These are phyloP conservation scores for Lobophora halterata DNA, from an alignment of 2,888 invertebrate genomes.

Conservation along the genomic window DNA sequence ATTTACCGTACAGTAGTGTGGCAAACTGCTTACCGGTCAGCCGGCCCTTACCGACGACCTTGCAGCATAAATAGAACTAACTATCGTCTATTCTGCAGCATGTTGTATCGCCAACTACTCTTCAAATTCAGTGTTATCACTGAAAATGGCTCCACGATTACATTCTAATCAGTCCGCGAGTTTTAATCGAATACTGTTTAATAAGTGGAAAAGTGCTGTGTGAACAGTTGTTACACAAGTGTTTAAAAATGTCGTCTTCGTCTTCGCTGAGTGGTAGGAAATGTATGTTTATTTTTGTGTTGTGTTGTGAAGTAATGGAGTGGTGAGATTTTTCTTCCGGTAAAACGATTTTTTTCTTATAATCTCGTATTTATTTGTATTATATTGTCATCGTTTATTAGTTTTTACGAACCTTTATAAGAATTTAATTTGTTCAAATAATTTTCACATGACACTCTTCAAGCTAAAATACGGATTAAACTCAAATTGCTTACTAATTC, in stretches of 20 bases:
- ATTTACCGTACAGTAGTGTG: conserved; percentile 41
- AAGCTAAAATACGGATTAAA: too few relatives aligned
- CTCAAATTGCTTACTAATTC: too few relatives aligned
- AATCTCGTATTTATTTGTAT: too few relatives aligned
- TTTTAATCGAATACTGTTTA: conserved; percentile 58
- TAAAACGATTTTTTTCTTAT: not conserved
- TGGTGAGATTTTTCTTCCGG: conserved; percentile 13
- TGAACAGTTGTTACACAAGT: conserved; percentile 53
- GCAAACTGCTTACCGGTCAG: conserved; percentile 37
- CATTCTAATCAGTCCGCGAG: conserved; percentile 56
- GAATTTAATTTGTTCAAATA: too few relatives aligned
- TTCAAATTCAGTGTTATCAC: conserved; percentile 67
- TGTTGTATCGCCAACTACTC: conserved; percentile 65
- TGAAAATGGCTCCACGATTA: conserved; percentile 75
- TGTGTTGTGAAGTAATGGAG: conserved; percentile 27
- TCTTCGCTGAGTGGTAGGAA: conserved; percentile 62
- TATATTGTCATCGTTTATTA: too few relatives aligned
- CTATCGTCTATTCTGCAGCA: conserved; percentile 26
- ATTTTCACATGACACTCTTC: too few relatives aligned
- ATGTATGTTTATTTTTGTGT: conserved; percentile 61
- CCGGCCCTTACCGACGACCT: conserved; percentile 65
- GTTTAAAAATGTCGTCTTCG: conserved; percentile 70
- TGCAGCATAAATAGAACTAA: conserved; percentile 61
- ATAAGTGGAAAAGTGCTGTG: conserved; percentile 56
- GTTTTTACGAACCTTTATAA: too few relatives aligned